Conservation (phyloP, 1,140 invertebrate genomes). For the Lithobius niger region DNA sequence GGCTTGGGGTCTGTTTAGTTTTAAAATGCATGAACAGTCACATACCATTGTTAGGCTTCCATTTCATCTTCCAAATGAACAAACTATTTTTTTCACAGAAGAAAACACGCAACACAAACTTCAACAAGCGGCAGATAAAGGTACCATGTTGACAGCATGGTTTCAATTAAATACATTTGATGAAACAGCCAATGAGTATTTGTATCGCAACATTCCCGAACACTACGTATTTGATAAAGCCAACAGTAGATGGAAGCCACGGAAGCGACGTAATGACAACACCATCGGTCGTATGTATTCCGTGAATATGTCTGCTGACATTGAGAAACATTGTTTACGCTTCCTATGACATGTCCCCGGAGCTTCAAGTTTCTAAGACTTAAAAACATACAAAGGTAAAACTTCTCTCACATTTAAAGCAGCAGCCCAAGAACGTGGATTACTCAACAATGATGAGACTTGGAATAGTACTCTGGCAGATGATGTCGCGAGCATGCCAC, state of each 20-base stretch:
- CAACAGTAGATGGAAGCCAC: neutral
- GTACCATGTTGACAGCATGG: neutral
- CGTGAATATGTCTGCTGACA: neutral
- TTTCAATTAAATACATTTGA: neutral
- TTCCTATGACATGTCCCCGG: neutral
- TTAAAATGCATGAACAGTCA: slow-evolving; percentile 1
- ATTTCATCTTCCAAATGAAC: slow-evolving; percentile 1
- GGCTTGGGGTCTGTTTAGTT: neutral
- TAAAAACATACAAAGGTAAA: neutral
- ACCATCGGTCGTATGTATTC: neutral
- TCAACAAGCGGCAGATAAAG: neutral
- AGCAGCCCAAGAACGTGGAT: neutral
- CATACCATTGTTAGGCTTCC: neutral
- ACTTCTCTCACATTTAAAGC: no score
- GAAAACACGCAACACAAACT: no score
- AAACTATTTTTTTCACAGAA: neutral
- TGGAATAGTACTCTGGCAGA: neutral
- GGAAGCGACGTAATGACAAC: neutral
- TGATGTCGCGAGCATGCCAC: neutral
- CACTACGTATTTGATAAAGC: neutral
- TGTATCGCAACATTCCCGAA: neutral
- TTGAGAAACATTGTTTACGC: neutral
- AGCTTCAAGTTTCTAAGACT: neutral
- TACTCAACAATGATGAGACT: neutral
- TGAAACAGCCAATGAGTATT: neutral